Evolutionary conservation across 2,888 invertebrate species (phyloP).

Genomic region (Molorchus minor): DNA sequence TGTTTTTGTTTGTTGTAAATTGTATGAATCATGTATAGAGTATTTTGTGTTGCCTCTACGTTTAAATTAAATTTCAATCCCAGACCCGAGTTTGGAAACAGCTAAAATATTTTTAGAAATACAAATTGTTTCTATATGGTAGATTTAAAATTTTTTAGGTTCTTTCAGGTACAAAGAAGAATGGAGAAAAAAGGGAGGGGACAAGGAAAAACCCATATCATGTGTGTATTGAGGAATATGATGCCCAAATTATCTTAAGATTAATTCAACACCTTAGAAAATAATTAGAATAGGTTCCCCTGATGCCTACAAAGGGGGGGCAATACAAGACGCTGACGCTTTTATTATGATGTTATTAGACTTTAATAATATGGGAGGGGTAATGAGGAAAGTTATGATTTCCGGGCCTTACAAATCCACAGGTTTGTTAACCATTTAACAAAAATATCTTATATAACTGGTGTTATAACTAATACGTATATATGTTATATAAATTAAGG

Average conservation of each 20-base stretch:
- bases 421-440: too few species aligned
- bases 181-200: slow-evolving; percentile 90
- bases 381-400: slow-evolving; percentile 94
- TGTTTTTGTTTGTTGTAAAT: too few species aligned
- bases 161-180: slow-evolving; percentile 84
- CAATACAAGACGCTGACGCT: slow-evolving; percentile 85
- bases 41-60: too few species aligned
- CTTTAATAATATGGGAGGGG: slow-evolving; percentile 95
- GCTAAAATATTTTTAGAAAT: too few species aligned
- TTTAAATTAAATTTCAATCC: too few species aligned
- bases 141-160: slow-evolving; percentile 11
- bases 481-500: too few species aligned
- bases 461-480: too few species aligned
- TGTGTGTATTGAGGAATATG: slow-evolving; percentile 90
- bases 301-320: slow-evolving; percentile 70
- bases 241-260: slow-evolving; percentile 90
- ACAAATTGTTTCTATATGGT: background rate
- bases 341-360: slow-evolving; percentile 92
- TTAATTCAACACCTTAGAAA: slow-evolving; percentile 91
- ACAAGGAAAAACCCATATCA: slow-evolving; percentile 74
- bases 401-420: slow-evolving; percentile 88
- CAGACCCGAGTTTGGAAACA: too few species aligned
- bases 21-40: too few species aligned
- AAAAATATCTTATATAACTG: too few species aligned
- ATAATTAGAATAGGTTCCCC: slow-evolving; percentile 54